Evolutionary conservation across 1,140 invertebrate genomes (phyloP).

Genomic region (Drosophila gunungcola): DNA sequence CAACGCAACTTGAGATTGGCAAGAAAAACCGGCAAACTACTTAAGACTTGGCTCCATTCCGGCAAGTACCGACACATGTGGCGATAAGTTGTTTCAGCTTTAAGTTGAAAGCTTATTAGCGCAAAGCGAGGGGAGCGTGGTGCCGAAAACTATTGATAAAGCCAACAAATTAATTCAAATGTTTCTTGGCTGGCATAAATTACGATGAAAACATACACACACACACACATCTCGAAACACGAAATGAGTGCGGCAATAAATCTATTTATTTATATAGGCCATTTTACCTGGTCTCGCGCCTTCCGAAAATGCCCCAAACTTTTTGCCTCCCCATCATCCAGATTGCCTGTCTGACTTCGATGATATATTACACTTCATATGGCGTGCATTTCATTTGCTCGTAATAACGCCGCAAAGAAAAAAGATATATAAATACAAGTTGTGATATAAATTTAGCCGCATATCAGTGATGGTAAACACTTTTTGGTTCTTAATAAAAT

Average conservation of each 20-base stretch:
- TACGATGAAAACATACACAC: constrained; percentile 22
- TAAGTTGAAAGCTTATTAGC: constrained; percentile 54
- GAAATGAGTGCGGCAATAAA: constrained; percentile 57
- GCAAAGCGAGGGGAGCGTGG: neutral
- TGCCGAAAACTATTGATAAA: constrained; percentile 60
- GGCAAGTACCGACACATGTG: constrained; percentile 5
- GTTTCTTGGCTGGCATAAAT: constrained; percentile 65
- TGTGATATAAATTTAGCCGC: constrained; percentile 45
- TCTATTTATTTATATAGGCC: constrained; percentile 65
- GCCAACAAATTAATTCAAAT: constrained; percentile 72
- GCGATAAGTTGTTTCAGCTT: constrained; percentile 16
- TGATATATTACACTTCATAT: constrained; percentile 79
- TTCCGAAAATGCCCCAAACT: neutral
- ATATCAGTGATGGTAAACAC: constrained; percentile 19
- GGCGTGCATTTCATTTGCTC: constrained; percentile 72
- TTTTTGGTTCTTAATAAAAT: no score
- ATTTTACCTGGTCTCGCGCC: constrained; percentile 36
- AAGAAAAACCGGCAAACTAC: constrained; percentile 42
- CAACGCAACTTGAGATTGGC: constrained; percentile 44
- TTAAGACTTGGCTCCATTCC: constrained; percentile 33
- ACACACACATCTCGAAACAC: constrained; percentile 1
- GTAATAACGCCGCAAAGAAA: constrained; percentile 54
- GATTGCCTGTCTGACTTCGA: constrained; percentile 45
- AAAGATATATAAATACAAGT: constrained; percentile 35
- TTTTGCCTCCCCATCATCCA: constrained; percentile 10